Evolutionary conservation across 2,113 vertebrate species (phyloP).

Genomic region (Callorhinus ursinus): DNA sequence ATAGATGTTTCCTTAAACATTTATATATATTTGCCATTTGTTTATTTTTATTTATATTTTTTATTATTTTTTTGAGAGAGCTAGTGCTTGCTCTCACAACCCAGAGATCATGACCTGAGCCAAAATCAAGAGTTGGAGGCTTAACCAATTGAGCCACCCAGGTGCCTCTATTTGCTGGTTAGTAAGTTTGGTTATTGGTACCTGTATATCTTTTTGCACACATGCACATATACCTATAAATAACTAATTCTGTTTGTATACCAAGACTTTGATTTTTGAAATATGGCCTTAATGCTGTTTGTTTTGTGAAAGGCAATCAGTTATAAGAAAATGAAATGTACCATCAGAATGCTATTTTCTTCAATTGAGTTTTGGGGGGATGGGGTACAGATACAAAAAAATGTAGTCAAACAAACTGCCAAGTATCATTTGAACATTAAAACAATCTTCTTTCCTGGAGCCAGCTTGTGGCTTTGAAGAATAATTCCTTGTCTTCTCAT

Average conservation of each 20-base stretch:
- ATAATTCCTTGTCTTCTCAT: slow-evolving; percentile 35
- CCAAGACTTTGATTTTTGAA: slow-evolving; percentile 7
- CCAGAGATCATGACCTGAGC: not conserved
- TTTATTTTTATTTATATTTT: not conserved
- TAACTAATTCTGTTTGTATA: not conserved
- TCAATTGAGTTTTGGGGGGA: not conserved
- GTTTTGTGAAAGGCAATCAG: not conserved
- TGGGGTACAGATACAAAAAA: slow-evolving; percentile 11
- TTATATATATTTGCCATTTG: not conserved
- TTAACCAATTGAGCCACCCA: not conserved
- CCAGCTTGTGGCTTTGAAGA: slow-evolving; percentile 27
- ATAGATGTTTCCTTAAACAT: not conserved
- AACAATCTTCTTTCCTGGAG: not conserved
- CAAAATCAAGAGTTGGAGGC: not conserved
- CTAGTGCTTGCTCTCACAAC: not conserved
- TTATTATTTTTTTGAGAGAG: not conserved
- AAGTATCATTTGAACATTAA: not conserved
- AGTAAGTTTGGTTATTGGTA: not conserved
- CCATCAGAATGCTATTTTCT: slow-evolving; percentile 23
- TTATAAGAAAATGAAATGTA: slow-evolving; percentile 1
- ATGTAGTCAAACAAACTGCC: not conserved
- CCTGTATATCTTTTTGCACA: not conserved
- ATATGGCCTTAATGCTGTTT: not conserved
- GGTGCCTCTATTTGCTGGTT: not conserved
- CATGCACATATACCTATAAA: not conserved